These are phyloP conservation scores for Drosophila greeni DNA, from an alignment of 2,888 invertebrate species.

Conservation along the genomic window DNA sequence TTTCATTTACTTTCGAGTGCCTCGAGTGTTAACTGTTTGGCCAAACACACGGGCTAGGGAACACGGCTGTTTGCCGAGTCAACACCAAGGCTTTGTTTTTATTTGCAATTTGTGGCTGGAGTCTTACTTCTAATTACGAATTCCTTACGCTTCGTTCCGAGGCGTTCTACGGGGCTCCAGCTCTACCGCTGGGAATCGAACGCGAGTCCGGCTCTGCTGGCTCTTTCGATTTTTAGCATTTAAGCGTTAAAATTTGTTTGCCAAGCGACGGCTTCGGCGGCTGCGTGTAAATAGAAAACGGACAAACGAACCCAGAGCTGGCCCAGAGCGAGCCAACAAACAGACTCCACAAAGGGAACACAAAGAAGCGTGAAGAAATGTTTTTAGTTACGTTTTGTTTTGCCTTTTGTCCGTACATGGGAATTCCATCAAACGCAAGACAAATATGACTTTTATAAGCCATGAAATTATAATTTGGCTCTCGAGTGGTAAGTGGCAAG, in stretches of 20 bases:
- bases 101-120: constrained; percentile 72
- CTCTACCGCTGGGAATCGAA: constrained; percentile 21
- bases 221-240: constrained; percentile 66
- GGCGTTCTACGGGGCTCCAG: constrained; percentile 6
- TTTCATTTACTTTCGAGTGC: constrained; percentile 47
- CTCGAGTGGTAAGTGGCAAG: constrained; percentile 68
- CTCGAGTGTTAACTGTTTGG: constrained; percentile 69
- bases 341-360: constrained; percentile 43
- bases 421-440: constrained; percentile 69
- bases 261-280: constrained; percentile 38
- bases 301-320: constrained; percentile 28
- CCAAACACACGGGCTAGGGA: constrained; percentile 58
- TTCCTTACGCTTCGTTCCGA: constrained; percentile 67
- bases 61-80: constrained; percentile 54
- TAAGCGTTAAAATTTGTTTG: constrained; percentile 73
- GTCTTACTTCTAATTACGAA: constrained; percentile 73
- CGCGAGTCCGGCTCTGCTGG: constrained; percentile 31
- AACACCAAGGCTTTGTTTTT: constrained; percentile 66
- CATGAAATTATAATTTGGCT: constrained; percentile 73
- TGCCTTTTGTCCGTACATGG: constrained; percentile 58
- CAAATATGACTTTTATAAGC: constrained; percentile 73
- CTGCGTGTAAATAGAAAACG: constrained; percentile 66
- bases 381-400: constrained; percentile 74
- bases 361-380: constrained; percentile 71
- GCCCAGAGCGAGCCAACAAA: constrained; percentile 21